These are phyloP conservation scores for Temnothorax longispinosus DNA, from an alignment of 1,140 invertebrate genomes.

Conservation along the genomic window DNA sequence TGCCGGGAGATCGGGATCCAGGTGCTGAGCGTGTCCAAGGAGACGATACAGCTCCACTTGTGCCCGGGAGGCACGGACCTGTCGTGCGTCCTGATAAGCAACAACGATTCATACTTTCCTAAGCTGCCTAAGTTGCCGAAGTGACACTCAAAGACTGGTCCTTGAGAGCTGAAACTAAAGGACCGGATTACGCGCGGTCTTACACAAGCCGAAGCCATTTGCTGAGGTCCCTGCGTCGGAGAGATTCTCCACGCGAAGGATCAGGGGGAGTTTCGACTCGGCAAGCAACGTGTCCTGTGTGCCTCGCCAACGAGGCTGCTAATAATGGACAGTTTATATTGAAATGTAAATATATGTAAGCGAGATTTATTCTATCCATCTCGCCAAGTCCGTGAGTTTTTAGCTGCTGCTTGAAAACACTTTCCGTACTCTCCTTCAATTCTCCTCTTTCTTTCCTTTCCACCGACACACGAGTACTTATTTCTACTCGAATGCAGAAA, in stretches of 20 bases:
- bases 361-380: not conserved
- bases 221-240: not conserved
- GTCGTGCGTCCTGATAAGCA: constrained; percentile 74
- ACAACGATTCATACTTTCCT: constrained; percentile 69
- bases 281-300: not conserved
- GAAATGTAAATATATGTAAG: not conserved
- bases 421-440: not conserved
- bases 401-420: not conserved
- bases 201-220: not conserved
- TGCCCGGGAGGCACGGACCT: constrained; percentile 75
- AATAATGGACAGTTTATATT: constrained; percentile 11
- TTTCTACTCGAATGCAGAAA: constrained; percentile 8
- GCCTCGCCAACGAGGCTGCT: not conserved
- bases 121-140: constrained; percentile 77
- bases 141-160: constrained; percentile 57
- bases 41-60: constrained; percentile 72
- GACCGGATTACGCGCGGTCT: not conserved
- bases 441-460: not conserved
- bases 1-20: constrained; percentile 80
- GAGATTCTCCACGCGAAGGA: not conserved
- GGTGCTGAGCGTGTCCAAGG: constrained; percentile 75
- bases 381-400: constrained; percentile 7
- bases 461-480: no score
- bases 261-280: not conserved
- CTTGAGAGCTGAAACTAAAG: constrained; percentile 26